Evolutionary conservation across 2,797 vertebrate species (phyloP).

Genomic region (Lithobates sylvaticus): DNA sequence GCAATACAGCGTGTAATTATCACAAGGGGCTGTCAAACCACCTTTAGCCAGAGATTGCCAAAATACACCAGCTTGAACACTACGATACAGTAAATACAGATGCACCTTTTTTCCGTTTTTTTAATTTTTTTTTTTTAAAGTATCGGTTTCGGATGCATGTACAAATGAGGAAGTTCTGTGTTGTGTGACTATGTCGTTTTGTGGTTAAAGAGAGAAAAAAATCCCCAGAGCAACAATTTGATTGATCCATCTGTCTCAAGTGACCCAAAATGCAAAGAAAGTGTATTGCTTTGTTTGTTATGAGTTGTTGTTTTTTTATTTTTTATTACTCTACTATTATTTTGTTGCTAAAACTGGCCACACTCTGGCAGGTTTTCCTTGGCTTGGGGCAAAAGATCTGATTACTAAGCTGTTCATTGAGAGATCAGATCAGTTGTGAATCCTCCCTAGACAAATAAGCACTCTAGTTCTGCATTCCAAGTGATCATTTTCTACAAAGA

Average conservation of each 20-base stretch:
- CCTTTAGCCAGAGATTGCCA: not conserved
- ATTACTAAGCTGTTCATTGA: not conserved
- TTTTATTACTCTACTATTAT: not conserved
- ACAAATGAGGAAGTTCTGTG: slow-evolving; percentile 74
- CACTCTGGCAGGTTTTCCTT: not conserved
- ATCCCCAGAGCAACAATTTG: slow-evolving; percentile 48
- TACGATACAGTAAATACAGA: slow-evolving; percentile 1
- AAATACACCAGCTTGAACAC: not conserved
- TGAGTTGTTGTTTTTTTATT: no score
- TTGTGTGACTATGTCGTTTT: slow-evolving; percentile 65
- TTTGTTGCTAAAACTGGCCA: not conserved
- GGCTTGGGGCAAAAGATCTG: no score
- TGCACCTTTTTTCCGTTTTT: slow-evolving; percentile 26
- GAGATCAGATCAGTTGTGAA: not conserved
- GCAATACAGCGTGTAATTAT: not conserved
- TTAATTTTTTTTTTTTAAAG: not conserved
- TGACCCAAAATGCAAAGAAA: slow-evolving; percentile 56
- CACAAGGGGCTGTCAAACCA: not conserved
- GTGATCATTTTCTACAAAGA: no score
- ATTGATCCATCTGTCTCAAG: slow-evolving; percentile 44
- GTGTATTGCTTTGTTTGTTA: no score
- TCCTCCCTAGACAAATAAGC: not conserved
- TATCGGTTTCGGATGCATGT: slow-evolving; percentile 66
- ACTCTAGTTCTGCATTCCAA: not conserved
- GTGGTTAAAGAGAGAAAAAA: slow-evolving; percentile 63